Evolutionary conservation across 2,113 vertebrate genomes (phyloP), one percentile per base, ranked within the genome.

Genomic region (Rhynchomys soricoides): DNA sequence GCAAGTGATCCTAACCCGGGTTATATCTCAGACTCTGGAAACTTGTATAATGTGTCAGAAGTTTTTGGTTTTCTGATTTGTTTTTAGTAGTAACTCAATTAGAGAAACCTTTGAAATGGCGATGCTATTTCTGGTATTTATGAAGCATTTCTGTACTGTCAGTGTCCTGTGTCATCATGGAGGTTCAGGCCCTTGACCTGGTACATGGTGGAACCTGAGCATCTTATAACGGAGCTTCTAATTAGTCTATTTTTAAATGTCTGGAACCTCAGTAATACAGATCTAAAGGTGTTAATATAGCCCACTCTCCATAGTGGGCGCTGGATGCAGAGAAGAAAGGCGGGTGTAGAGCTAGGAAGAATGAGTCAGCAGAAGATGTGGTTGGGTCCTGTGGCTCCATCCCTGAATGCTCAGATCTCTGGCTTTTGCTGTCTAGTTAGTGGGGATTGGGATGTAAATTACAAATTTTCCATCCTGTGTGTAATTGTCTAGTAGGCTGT

Each of bases 401-500:
- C 24, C 34, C 4, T 29, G 7, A 40, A 50, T 22, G n/a, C 9
- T 12, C 89, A 22, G 7, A 12, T n/a, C 64, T 78, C 12, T 59
- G 62, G 22, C 74, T 90, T 66, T 13, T 43, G 40, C 93, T n/a
- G 2, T 68, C 26, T 66, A 1, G 7, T 45, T 48, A 31, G 17
- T 31, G 29, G 37, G 1, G 40, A 19, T 75, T 62, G 64, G 83
- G 85, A 50, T 17, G 34, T 68, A 59, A 57, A 31, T 52, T 71
- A 2, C 10, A 48, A 48, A 10, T 4, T 43, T 4, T 0, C 1
- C 19, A 37, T 11, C 59, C 40, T 57, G 4, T 45, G 2, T 12
- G 2, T 77, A 70, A 75, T 3, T 94, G 66, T 83, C 83, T 17
- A 57, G 22, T 77, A 48, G 26, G 1, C 52, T 55, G 5, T 74